Conservation (phyloP, 1,140 invertebrate species). For the Euwallacea fornicatus region DNA sequence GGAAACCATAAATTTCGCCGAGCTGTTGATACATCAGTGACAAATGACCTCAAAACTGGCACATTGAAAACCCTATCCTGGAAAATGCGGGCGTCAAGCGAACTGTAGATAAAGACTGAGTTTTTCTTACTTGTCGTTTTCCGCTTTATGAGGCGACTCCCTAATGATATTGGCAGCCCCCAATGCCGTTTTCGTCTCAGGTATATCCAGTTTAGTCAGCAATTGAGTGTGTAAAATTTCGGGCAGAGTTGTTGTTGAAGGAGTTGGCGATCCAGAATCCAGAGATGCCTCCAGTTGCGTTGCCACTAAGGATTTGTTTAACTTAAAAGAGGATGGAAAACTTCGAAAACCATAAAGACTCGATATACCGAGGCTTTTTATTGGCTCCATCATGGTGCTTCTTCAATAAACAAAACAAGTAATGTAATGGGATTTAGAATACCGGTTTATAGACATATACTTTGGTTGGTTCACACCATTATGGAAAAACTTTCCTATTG, state of each 20-base stretch:
- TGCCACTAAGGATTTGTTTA: background rate
- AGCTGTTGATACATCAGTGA: background rate
- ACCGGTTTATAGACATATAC: too few relatives aligned
- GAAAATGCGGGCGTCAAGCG: too few relatives aligned
- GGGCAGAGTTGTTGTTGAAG: background rate
- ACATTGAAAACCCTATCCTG: background rate
- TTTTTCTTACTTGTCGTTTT: too few relatives aligned
- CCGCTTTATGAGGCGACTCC: background rate
- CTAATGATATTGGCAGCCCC: background rate
- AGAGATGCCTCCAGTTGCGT: background rate
- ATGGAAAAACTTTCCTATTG: too few relatives aligned
- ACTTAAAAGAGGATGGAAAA: too few relatives aligned
- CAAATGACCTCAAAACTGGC: background rate
- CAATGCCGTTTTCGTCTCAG: background rate
- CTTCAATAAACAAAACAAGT: too few relatives aligned
- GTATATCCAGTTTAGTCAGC: background rate
- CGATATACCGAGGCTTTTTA: too few relatives aligned
- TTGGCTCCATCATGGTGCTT: too few relatives aligned
- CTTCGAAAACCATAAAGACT: too few relatives aligned
- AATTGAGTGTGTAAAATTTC: background rate
- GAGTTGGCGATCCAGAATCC: background rate
- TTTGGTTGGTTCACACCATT: too few relatives aligned
- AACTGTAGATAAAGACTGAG: too few relatives aligned
- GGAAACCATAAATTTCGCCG: background rate
- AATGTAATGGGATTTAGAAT: too few relatives aligned